These are phyloP conservation scores for Tangachromis dhanisi DNA, from an alignment of 2,113 vertebrate genomes.

Conservation along the genomic window DNA sequence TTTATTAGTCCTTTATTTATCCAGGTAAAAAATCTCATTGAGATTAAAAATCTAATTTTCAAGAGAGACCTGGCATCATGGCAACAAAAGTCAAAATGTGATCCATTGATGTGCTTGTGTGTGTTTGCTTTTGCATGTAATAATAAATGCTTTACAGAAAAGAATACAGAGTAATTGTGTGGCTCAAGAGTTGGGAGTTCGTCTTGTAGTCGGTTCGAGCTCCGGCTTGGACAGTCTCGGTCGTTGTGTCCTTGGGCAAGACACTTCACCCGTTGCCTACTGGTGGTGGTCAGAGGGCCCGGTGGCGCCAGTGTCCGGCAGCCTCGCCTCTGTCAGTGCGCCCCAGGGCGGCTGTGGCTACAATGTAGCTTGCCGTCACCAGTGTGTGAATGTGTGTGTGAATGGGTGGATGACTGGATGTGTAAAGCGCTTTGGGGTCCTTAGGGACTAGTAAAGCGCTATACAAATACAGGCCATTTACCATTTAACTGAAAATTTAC, in stretches of 20 bases:
- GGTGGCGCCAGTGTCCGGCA: not conserved
- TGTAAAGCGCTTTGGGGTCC: not conserved
- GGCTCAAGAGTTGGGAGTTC: not conserved
- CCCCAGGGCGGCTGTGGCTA: not conserved
- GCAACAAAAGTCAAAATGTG: no score
- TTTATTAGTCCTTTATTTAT: no score
- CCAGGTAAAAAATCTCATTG: no score
- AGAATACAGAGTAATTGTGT: no score
- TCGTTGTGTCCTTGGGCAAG: not conserved
- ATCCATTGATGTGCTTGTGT: no score
- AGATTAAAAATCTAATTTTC: no score
- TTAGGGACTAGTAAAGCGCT: not conserved
- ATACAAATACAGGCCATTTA: not conserved
- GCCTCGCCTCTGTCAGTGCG: fast-evolving
- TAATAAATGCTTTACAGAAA: no score
- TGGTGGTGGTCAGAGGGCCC: not conserved
- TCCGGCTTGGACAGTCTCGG: not conserved
- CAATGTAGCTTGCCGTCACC: not conserved
- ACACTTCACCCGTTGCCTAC: not conserved
- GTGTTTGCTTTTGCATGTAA: no score
- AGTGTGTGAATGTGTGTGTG: not conserved
- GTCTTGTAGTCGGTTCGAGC: not conserved
- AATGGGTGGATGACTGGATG: not conserved
- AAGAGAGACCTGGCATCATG: no score
- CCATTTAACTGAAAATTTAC: not conserved